These are phyloP conservation scores for Numida meleagris DNA, from an alignment of 2,113 vertebrate genomes.

Conservation along the genomic window DNA sequence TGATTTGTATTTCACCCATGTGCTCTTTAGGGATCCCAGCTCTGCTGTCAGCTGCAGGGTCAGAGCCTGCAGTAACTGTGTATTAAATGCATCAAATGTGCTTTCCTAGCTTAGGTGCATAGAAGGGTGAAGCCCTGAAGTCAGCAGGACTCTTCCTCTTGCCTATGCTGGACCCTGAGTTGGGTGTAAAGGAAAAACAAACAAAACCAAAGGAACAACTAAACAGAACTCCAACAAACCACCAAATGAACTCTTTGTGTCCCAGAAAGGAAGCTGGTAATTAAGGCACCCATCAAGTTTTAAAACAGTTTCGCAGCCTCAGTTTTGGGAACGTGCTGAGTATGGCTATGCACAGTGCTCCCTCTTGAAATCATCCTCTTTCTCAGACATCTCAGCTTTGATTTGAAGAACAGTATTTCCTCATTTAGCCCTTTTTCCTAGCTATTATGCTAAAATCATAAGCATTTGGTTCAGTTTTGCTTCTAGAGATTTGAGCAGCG, in stretches of 20 bases:
- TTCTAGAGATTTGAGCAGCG: neutral
- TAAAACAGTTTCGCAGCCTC: neutral
- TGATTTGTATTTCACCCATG: neutral
- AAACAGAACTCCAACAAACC: neutral
- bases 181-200: neutral
- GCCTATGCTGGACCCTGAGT: neutral
- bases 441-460: neutral
- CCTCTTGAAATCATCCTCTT: neutral
- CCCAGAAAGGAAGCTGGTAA: too few species aligned
- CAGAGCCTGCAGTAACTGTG: neutral
- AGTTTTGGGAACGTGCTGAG: neutral
- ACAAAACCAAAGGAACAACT: neutral
- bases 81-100: neutral
- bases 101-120: neutral
- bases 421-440: neutral
- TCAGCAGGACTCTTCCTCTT: neutral
- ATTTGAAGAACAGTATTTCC: neutral
- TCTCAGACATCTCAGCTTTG: neutral
- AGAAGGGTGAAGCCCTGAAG: neutral
- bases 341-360: neutral
- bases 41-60: neutral
- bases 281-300: neutral
- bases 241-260: neutral
- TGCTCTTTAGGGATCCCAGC: neutral
- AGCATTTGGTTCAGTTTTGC: neutral